Base-by-base conservation (phyloP, 2,888 invertebrate genomes). In the Polylopha cassiicola region DNA sequence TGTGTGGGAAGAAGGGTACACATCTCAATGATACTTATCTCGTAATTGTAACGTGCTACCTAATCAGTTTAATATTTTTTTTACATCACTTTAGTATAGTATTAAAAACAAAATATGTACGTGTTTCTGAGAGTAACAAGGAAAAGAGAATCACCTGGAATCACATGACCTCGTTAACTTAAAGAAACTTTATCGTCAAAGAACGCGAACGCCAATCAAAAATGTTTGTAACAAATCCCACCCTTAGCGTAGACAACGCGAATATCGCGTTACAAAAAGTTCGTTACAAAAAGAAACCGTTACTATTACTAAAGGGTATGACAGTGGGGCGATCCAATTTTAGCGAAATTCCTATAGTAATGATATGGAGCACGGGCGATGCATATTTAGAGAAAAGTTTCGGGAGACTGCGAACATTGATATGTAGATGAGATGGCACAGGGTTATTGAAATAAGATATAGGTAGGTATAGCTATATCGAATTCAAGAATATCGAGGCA, bases 361-460 rank as follows among this genome's bases (percentile, higher is more conserved):
- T 82, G 78, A 81, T 76, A 81, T 75, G 77, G 75, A 73, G 79
- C 80, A 84, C 81, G 82, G 75, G 79, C 72, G 73, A 72, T 79
- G 79, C 78, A 79, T 80, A 78, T 71, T 79, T 77, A 75, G 76
- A 77, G 78, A 81, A 76, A 79, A 75, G 75, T 77, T 79, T 79
- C 77, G 65, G 63, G 66, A 75, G 74, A 74, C 65, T 65, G 64
- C 70, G 73, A 73, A 77, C 73, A 81, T 84, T 82, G 82, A 82
- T 79, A 84, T 84, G 84, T 72, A 82, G 75, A 84, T 84, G 77
- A 74, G 79, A 77, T 73, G 73, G 73, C 71, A 72, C 79, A 77
- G 76, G 68, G 73, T 74, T 80, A 84, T 82, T 81, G 80, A 84
- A 84, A 82, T 82, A 80, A 82, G 72, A 78, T 74, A 81, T 79